Conservation (phyloP, 2,797 vertebrate species). For the Chromis chromis region DNA sequence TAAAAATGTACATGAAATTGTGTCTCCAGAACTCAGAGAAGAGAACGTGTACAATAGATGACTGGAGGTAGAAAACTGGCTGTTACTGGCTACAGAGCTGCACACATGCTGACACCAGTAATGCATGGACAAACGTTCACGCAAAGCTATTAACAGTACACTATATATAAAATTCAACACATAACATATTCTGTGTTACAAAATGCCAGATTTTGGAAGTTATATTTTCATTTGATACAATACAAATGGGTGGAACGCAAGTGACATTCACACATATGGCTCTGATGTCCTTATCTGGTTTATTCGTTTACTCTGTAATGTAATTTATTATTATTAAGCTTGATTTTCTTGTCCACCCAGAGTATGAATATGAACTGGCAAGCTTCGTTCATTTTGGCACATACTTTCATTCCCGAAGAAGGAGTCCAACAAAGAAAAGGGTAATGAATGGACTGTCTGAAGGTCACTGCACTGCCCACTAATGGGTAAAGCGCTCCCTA, state of each 20-base stretch:
- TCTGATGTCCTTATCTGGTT: neutral
- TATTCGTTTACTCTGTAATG: neutral
- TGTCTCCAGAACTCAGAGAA: neutral
- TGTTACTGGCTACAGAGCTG: neutral
- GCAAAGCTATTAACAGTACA: neutral
- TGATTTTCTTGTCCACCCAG: neutral
- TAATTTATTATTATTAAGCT: slow-evolving; percentile 7
- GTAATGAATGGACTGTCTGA: slow-evolving; percentile 71
- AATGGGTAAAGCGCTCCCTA: slow-evolving; percentile 72
- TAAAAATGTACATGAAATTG: slow-evolving; percentile 13
- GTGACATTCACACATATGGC: neutral
- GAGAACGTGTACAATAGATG: neutral
- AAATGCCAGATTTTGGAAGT: neutral
- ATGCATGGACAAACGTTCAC: neutral
- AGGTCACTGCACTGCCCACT: slow-evolving; percentile 73
- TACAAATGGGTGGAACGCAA: neutral
- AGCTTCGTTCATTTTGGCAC: slow-evolving; percentile 39
- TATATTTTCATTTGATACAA: neutral
- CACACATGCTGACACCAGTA: neutral
- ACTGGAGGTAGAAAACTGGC: too few relatives aligned
- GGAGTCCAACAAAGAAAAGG: slow-evolving; percentile 61
- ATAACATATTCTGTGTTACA: too few relatives aligned
- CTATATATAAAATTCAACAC: too few relatives aligned
- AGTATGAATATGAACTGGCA: slow-evolving; percentile 21
- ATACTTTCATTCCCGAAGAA: slow-evolving; percentile 39